A percentile compares a stretch with the other conserved stretches of the same genome.
These are phyloP conservation scores for Rapana venosa DNA, from an alignment of 2,888 invertebrate genomes.

Conservation along the genomic window DNA sequence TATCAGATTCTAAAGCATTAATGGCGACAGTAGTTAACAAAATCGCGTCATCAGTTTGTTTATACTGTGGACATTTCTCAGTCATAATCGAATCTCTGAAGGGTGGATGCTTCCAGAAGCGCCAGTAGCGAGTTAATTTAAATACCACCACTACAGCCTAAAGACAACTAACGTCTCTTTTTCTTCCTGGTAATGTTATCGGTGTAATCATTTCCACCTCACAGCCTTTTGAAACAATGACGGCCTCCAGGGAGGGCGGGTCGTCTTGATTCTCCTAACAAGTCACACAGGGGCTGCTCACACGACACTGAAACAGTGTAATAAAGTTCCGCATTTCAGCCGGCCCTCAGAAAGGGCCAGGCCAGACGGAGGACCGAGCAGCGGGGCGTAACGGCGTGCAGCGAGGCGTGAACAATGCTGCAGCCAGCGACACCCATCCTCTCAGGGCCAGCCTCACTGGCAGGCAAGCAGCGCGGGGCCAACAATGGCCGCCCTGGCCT, in stretches of 20 bases:
- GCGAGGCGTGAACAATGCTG: constrained; percentile 34
- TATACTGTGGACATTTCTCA: not conserved
- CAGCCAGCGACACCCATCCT: constrained; percentile 35
- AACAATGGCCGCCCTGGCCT: constrained; percentile 31
- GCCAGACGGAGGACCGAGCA: constrained; percentile 36
- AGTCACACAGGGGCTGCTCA: not conserved
- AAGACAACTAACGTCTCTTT: not conserved
- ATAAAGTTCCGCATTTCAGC: constrained; percentile 21
- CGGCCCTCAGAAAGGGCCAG: not conserved
- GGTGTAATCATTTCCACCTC: constrained; percentile 32
- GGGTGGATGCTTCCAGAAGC: not conserved
- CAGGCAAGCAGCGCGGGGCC: constrained; percentile 1
- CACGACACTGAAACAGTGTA: constrained; percentile 1
- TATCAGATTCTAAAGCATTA: no score
- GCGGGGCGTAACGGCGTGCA: constrained; percentile 24
- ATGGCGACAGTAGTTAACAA: not conserved
- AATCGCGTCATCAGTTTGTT: not conserved
- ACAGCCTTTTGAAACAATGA: not conserved
- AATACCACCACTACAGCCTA: no score
- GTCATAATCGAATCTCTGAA: no score
- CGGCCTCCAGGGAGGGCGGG: not conserved
- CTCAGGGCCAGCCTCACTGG: constrained; percentile 11
- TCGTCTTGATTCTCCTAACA: constrained; percentile 26
- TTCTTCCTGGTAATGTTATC: not conserved
- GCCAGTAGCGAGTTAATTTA: not conserved